Conservation (phyloP, 1,140 invertebrate genomes). For the Papilio glaucus region DNA sequence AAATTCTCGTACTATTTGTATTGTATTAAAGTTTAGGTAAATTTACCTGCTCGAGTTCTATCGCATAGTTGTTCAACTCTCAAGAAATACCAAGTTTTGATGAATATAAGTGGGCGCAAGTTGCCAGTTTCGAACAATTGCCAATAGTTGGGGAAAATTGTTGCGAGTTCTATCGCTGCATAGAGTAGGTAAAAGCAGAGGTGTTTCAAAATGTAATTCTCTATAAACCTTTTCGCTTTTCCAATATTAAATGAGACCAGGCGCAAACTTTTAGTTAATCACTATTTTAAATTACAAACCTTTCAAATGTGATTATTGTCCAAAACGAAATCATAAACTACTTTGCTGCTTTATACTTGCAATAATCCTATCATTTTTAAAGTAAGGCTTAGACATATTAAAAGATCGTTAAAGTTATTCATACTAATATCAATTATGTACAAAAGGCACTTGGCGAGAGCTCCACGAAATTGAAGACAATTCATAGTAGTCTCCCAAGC, state of each 20-base stretch:
- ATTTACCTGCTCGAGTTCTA: background rate
- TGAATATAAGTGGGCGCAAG: conserved; percentile 5
- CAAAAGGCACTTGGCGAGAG: background rate
- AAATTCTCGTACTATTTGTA: background rate
- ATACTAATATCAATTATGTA: too few relatives aligned
- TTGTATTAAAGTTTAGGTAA: background rate
- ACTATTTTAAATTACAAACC: too few relatives aligned
- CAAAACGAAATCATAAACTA: too few relatives aligned
- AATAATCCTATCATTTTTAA: too few relatives aligned
- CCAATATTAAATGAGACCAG: too few relatives aligned
- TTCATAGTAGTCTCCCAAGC: background rate
- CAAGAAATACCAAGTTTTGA: conserved; percentile 30
- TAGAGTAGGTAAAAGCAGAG: background rate
- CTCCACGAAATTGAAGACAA: background rate
- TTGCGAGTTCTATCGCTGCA: background rate
- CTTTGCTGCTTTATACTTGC: too few relatives aligned
- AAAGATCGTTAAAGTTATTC: too few relatives aligned
- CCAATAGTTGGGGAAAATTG: conserved; percentile 18
- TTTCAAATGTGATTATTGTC: too few relatives aligned
- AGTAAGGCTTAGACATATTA: too few relatives aligned
- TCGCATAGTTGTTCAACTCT: conserved; percentile 17
- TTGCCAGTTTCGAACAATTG: conserved; percentile 23
- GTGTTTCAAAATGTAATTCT: too few relatives aligned
- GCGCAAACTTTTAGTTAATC: too few relatives aligned
- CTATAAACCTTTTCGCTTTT: too few relatives aligned